Conservation (phyloP, 2,888 invertebrate species). For the Ferdinandea cuprea region DNA sequence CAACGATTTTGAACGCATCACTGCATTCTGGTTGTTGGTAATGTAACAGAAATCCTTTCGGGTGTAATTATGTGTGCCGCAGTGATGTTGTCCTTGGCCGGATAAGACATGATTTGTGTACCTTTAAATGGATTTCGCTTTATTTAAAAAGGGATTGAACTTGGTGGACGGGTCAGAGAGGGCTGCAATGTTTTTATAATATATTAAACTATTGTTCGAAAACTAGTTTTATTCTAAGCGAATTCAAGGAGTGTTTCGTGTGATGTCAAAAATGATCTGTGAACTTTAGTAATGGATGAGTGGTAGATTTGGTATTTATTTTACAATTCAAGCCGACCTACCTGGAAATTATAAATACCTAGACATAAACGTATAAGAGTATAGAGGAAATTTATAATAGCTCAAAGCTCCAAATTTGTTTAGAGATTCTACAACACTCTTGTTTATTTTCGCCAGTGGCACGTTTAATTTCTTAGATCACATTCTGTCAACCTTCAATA, state of each 20-base stretch:
- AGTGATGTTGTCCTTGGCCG: slow-evolving; percentile 54
- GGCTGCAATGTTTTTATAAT: slow-evolving; percentile 60
- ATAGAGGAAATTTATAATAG: no score
- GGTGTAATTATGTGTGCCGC: slow-evolving; percentile 68
- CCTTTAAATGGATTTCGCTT: slow-evolving; percentile 37
- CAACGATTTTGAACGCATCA: slow-evolving; percentile 63
- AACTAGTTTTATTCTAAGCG: slow-evolving; percentile 32
- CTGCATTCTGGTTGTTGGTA: slow-evolving; percentile 48
- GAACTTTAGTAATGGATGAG: no score
- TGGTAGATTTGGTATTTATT: no score
- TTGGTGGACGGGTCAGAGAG: slow-evolving; percentile 50
- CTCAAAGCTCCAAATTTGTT: no score
- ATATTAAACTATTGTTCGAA: slow-evolving; percentile 28
- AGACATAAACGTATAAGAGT: no score
- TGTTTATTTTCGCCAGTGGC: background rate
- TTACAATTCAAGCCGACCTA: no score
- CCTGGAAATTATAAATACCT: no score
- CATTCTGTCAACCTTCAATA: background rate
- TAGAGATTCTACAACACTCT: background rate
- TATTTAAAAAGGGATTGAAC: slow-evolving; percentile 43
- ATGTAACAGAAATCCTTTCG: slow-evolving; percentile 45
- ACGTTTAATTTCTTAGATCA: background rate
- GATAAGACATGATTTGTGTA: slow-evolving; percentile 28
- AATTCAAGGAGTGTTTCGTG: background rate
- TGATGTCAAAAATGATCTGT: no score